phyloP scores from a whole-genome alignment of 2,113 vertebrate species.

The Mystacornis crossleyi region DNA sequence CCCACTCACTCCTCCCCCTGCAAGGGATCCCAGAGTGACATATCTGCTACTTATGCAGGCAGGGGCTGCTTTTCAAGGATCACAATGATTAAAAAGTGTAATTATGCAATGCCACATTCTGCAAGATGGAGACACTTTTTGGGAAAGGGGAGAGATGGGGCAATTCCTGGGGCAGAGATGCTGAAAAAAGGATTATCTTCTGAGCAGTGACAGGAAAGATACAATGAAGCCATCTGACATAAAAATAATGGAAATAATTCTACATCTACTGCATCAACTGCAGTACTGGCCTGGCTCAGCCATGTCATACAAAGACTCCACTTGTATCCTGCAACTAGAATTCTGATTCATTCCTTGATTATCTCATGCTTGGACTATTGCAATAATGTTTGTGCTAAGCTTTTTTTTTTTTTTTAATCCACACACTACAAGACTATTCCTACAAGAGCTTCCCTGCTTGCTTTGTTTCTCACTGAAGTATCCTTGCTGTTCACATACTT shows the following conservation, averaged over 20 bases:
- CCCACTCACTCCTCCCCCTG: not conserved
- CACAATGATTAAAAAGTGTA: not conserved
- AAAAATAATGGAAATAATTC: constrained; percentile 4
- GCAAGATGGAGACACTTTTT: not conserved
- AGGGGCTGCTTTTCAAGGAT: not conserved
- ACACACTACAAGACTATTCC: not conserved
- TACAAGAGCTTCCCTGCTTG: not conserved
- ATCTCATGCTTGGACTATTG: constrained; percentile 11
- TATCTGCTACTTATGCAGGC: not conserved
- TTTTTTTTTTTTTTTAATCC: not conserved
- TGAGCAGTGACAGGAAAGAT: not conserved
- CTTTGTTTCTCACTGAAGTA: not conserved
- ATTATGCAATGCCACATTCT: not conserved
- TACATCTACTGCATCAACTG: not conserved
- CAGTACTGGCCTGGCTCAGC: not conserved
- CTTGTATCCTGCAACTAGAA: not conserved
- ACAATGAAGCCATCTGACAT: not conserved
- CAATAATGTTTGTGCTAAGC: not conserved
- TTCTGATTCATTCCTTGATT: not conserved
- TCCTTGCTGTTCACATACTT: not conserved
- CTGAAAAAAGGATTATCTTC: not conserved
- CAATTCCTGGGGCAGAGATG: not conserved
- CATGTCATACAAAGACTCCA: not conserved
- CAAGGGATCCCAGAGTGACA: not conserved
- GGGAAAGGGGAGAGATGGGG: not conserved